These are phyloP conservation scores for Ispidina picta DNA, from an alignment of 2,797 vertebrate species.

Conservation along the genomic window DNA sequence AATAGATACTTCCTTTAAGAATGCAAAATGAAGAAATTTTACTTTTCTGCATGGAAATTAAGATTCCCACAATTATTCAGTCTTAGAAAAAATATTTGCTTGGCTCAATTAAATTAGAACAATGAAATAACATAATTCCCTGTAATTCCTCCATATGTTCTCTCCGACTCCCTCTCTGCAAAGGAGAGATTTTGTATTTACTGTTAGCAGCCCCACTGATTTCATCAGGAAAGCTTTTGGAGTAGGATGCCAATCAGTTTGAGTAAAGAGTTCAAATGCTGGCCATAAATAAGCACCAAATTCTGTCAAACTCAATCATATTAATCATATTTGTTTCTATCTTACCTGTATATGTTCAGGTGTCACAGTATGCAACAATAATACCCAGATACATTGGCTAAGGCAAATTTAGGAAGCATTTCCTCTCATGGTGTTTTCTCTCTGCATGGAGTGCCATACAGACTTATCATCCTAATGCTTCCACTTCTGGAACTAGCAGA, in stretches of 20 bases:
- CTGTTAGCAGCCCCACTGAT: not conserved
- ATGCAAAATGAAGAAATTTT: not conserved
- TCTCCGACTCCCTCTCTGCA: not conserved
- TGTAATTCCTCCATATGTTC: not conserved
- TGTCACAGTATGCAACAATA: not conserved
- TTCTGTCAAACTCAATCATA: not conserved
- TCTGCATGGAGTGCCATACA: not conserved
- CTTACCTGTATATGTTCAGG: not conserved
- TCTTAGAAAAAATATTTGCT: not conserved
- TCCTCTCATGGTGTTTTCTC: not conserved
- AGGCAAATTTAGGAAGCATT: not conserved
- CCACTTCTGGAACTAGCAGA: slow-evolving; percentile 1
- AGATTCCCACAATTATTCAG: not conserved
- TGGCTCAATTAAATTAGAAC: not conserved
- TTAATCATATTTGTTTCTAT: not conserved
- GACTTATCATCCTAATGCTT: not conserved
- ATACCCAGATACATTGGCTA: not conserved
- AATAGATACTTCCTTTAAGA: not conserved
- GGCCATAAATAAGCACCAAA: not conserved
- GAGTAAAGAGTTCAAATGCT: not conserved
- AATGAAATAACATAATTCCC: not conserved
- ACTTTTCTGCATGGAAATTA: not conserved
- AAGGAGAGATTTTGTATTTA: not conserved
- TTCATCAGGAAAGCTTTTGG: not conserved
- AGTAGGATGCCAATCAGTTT: not conserved